Base-by-base conservation (phyloP, 2,113 vertebrate species). In the Diphyllodes magnificus region DNA sequence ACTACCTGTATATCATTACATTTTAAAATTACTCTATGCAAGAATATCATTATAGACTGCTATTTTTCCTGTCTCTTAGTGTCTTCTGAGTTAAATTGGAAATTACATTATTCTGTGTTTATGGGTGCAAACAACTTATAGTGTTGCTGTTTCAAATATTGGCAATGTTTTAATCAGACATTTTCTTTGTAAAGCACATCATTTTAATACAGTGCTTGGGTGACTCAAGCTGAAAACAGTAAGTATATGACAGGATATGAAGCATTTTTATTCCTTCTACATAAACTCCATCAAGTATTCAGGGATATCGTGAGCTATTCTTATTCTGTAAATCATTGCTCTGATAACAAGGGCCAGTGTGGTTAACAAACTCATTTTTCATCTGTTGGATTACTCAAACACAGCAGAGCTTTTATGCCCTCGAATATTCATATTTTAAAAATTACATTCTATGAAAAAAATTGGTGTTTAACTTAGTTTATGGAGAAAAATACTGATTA, bases 171-270 rank as follows among this genome's bases (percentile, higher is more conserved):
- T 40, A 61, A 61, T 71, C 22, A 88, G 42, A 50, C 28, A 25
- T 19, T 7, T 69, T 42, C 39, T 63, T 30, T 18, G 7, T 18
- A 77, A 82, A 22, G 6, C 2, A 23, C 0, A 0, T 17, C 0
- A 66, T 86, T 94, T 66, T 44, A 73, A 71, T 45, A 31, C 6
- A 28, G 4, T 5, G 0, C 44, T 88, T 63, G 22, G 5, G 28
- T 78, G 13, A 28, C 30, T 51, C 8, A n/a, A 28, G 16, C 8
- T 59, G 51, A 87, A 91, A 89, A 47, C 0, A 49, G 2, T 37
- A 77, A 73, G 4, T 21, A 14, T 56, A n/a, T 1, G 2, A 39
- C 15, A 77, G 8, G 13, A 17, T n/a, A 42, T 51, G 57, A 78
- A 71, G 9, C 2, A 81, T 64, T 88, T 65, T 50, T 83, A 77